Evolutionary conservation across 2,888 invertebrate genomes (phyloP), one percentile per base, ranked within the genome.

Genomic region (Drosophila cognata): DNA sequence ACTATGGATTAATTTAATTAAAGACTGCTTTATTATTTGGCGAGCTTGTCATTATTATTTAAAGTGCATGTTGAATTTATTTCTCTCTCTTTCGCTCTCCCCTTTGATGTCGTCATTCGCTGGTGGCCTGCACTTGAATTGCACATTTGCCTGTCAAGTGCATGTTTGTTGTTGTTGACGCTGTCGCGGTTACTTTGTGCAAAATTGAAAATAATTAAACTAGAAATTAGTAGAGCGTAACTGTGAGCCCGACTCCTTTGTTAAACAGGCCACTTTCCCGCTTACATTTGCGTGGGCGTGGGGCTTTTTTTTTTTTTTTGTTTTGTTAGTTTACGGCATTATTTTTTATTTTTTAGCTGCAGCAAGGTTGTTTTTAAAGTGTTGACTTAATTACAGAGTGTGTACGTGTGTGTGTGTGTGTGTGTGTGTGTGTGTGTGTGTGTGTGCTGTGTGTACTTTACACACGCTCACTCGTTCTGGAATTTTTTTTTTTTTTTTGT

Each of bases 181-280:
- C 58, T 74, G 82, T 77, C 77, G 81, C 74, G 81, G 79, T 83
- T 84, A 89, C 88, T 87, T 87, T 87, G 88, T 78, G 77, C 68
- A 73, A 85, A 85, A 85, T 85, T 78, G 71, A 76, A 88, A 85
- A 88, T 85, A 85, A 85, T 85, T 88, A 88, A 88, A 86, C 87
- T 76, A 76, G 74, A 80, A 87, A 89, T 87, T 88, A 87, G 78
- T 89, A 87, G 87, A 87, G 87, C 87, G 87, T 89, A 85, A 83
- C 89, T 63, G 59, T 53, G 60, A 52, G 76, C 53, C 31, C 31
- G 52, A 33, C 38, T 46, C 56, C 71, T 78, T 79, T 78, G 77
- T 79, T 74, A 46, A 48, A 41, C 33, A 41, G 28, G 46, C 66
- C 64, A 46, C 48, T 50, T 51, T 38, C 46, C 33, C 57, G 36